Evolutionary conservation across 2,113 vertebrate species (phyloP).

Genomic region (Thamnaconus septentrionalis): DNA sequence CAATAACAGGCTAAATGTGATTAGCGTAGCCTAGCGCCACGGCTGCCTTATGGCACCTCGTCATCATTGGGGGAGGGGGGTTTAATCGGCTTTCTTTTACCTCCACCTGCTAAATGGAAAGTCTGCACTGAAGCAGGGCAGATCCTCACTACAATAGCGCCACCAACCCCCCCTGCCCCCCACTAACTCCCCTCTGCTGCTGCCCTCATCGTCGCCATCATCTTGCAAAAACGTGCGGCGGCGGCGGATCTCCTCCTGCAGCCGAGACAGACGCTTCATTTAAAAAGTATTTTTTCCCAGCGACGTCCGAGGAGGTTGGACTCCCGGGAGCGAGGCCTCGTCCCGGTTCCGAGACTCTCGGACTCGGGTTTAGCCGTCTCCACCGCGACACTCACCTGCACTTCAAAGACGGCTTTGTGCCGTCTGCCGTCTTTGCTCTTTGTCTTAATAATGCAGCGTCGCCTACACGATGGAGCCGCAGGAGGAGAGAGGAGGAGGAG

Average conservation of each 20-base stretch:
- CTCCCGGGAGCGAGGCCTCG: background rate
- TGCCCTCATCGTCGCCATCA: background rate
- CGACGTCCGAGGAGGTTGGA: conserved; percentile 24
- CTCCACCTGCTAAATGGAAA: no score
- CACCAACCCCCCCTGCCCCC: background rate
- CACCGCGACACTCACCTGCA: conserved; percentile 24
- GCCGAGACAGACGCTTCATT: background rate
- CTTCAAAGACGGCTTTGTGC: conserved; percentile 54
- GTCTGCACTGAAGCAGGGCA: no score
- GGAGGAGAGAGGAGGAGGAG: conserved; percentile 15
- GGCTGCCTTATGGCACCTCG: no score
- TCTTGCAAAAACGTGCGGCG: no score
- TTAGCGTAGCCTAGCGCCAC: no score
- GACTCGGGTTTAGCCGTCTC: conserved; percentile 30
- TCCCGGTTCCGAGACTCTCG: conserved; percentile 2
- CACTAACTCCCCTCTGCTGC: conserved; percentile 19
- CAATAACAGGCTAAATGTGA: no score
- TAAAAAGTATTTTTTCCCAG: background rate
- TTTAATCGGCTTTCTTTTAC: no score
- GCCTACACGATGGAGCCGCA: conserved; percentile 13
- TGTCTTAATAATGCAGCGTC: conserved; percentile 32
- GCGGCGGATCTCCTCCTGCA: conserved; percentile 14
- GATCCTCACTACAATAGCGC: conserved; percentile 22
- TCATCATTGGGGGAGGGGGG: no score
- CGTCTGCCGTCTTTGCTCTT: conserved; percentile 52